Evolutionary conservation across 2,888 invertebrate genomes (phyloP).

Genomic region (Cabera pusaria): DNA sequence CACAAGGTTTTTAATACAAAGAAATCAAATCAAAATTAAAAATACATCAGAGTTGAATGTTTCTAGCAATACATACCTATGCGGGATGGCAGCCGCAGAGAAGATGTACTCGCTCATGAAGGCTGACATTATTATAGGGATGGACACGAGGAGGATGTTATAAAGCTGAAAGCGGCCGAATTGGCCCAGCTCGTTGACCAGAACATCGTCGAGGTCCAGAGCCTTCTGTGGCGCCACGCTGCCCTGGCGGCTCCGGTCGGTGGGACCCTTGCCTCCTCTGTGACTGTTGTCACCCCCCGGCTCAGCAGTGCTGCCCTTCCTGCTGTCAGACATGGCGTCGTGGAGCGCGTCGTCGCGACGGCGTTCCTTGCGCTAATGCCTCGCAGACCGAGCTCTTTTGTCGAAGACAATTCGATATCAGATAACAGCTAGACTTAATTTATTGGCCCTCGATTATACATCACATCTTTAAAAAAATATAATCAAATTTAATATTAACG

Average conservation of each 20-base stretch:
- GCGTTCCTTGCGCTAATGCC: not conserved
- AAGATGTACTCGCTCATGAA: conserved; percentile 87
- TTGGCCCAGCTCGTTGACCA: conserved; percentile 82
- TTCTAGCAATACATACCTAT: conserved; percentile 87
- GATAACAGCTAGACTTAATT: not conserved
- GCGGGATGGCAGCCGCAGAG: conserved; percentile 86
- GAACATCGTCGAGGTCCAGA: conserved; percentile 74
- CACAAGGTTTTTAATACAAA: no score
- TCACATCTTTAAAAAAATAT: no score
- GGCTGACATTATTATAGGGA: conserved; percentile 86
- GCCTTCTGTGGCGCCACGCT: conserved; percentile 34
- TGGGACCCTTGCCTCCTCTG: conserved; percentile 18
- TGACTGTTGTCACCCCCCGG: not conserved
- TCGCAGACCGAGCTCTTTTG: not conserved
- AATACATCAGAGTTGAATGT: no score
- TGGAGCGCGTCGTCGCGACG: not conserved
- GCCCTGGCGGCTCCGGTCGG: not conserved
- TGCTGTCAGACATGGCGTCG: not conserved
- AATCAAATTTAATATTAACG: no score
- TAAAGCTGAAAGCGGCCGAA: conserved; percentile 86
- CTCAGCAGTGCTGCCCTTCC: not conserved
- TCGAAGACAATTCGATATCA: not conserved
- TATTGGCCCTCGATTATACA: not conserved
- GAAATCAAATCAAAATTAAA: no score
- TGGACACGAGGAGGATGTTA: conserved; percentile 82